Percentiles rank a stretch among this genome's conserved stretches.
Evolutionary conservation across 2,888 invertebrate genomes (phyloP).

Genomic region (Acanthoscelides obtectus): DNA sequence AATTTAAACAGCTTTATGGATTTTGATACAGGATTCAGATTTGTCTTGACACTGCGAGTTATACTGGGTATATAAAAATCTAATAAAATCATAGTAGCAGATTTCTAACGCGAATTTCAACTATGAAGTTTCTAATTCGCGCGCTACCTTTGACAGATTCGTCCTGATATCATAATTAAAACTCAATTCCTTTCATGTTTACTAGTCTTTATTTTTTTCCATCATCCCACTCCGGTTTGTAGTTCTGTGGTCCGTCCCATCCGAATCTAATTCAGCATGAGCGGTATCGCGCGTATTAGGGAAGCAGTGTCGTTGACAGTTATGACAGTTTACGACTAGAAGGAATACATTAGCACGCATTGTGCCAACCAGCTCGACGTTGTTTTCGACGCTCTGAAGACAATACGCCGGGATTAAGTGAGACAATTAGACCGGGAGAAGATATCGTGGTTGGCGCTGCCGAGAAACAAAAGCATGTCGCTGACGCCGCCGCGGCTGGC

Average conservation of each 20-base stretch:
- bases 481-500: background rate
- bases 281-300: background rate
- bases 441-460: background rate
- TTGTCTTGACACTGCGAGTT: too few relatives aligned
- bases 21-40: too few relatives aligned
- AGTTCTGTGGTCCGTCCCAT: background rate
- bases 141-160: too few relatives aligned
- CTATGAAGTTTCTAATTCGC: too few relatives aligned
- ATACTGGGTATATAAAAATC: too few relatives aligned
- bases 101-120: too few relatives aligned
- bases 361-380: background rate
- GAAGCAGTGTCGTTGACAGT: background rate
- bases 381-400: background rate
- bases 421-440: background rate
- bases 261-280: background rate
- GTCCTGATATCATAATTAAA: too few relatives aligned
- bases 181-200: too few relatives aligned
- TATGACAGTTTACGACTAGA: background rate
- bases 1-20: too few relatives aligned
- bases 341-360: background rate
- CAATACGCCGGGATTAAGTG: background rate
- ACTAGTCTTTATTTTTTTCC: too few relatives aligned
- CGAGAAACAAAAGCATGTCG: background rate
- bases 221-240: background rate
- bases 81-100: too few relatives aligned